Base-by-base conservation (phyloP, 2,888 invertebrate genomes). In the Hoplodrina blanda region DNA sequence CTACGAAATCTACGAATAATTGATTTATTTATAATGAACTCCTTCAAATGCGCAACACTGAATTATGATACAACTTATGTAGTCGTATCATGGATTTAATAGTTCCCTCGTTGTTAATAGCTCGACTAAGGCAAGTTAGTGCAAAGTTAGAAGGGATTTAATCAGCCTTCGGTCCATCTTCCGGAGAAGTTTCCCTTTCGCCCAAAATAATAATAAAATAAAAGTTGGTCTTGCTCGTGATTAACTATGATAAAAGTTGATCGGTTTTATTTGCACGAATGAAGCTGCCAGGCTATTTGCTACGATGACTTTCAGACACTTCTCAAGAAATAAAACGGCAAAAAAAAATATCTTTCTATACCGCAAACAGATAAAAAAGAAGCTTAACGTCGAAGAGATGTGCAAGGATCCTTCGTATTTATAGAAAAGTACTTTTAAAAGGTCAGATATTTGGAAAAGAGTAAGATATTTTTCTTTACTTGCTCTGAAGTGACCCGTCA, bases 171-270 rank as follows among this genome's bases (percentile, higher is more conserved):
- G 20, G 62, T 76, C 60, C 53, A 61, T 55, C 57, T 76, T 72
- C 65, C 62, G 72, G 62, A 65, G 46, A 78, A 70, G 60, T 81
- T 74, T 55, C 50, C 61, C 59, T 63, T 56, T 54, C 15, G 56
- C 13, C 55, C 70, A 70, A 76, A 76, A 79, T 75, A 78, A 79
- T 75, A 78, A 80, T 74, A 69, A 59, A 78, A 53, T 67, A 62
- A 78, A 73, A 63, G 62, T 37, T 55, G 10, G 41, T 6, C 53
- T 76, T 46, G 37, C 59, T 72, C 73, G 49, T 79, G 62, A 65
- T 79, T 65, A 69, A 75, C 56, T 65, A 62, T 75, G 60, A 63
- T 69, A 65, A 50, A 75, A 78, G 64, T 66, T 78, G 60, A 74
- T 69, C 52, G 59, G 55, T 56, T 77, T 69, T 78, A 66, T 80